phyloP scores from a whole-genome alignment of 1,140 invertebrate species.

The Diachasmimorpha longicaudata region DNA sequence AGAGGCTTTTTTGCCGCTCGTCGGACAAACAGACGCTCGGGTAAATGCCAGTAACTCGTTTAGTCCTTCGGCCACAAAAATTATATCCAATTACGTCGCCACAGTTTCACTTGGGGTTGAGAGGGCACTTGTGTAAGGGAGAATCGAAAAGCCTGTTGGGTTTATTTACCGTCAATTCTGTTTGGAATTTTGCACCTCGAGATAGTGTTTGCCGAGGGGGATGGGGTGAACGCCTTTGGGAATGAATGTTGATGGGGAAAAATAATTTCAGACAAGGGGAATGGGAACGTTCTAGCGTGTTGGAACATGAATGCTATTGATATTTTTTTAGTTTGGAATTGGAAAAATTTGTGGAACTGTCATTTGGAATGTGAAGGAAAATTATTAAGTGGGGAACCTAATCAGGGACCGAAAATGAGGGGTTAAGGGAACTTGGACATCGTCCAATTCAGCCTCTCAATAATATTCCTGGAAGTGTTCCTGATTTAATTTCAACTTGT shows the following conservation, averaged over 20 bases:
- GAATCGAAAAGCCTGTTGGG: conserved; percentile 3
- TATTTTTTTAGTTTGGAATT: too few species aligned
- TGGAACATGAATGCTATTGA: too few species aligned
- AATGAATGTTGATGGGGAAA: too few species aligned
- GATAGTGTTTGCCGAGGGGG: not conserved
- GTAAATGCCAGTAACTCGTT: not conserved
- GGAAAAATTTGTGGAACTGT: too few species aligned
- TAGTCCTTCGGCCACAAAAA: not conserved
- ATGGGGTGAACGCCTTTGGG: not conserved
- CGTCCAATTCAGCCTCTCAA: not conserved
- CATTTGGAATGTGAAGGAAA: too few species aligned
- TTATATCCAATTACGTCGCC: conserved; percentile 7
- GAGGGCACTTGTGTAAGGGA: not conserved
- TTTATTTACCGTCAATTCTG: conserved; percentile 5
- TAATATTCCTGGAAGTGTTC: too few species aligned
- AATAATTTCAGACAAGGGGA: too few species aligned
- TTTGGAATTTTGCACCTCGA: not conserved
- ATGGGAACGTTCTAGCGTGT: too few species aligned
- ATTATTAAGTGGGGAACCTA: too few species aligned
- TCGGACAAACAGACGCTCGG: not conserved
- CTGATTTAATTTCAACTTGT: too few species aligned
- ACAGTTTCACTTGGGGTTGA: not conserved
- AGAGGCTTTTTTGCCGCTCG: not conserved
- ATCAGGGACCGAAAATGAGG: too few species aligned
- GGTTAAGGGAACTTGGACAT: too few species aligned